Evolutionary conservation across 2,888 invertebrate species (phyloP).

Genomic region (Xanthorhoe spadicearia): DNA sequence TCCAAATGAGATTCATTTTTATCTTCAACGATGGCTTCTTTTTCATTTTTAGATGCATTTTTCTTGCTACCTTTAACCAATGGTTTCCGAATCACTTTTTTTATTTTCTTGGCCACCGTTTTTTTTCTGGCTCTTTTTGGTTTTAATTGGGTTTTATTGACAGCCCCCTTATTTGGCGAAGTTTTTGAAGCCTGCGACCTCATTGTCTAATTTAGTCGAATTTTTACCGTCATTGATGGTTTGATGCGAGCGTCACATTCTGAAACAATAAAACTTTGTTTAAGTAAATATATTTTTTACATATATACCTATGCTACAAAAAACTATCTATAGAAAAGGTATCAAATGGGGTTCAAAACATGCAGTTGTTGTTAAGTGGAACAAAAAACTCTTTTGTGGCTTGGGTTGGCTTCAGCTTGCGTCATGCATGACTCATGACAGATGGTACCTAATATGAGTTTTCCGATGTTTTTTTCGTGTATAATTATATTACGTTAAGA

Average conservation of each 20-base stretch:
- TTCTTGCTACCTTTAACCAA: constrained; percentile 66
- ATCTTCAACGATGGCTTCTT: constrained; percentile 54
- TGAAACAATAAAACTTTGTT: constrained; percentile 66
- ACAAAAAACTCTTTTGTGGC: constrained; percentile 51
- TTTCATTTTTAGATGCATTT: constrained; percentile 62
- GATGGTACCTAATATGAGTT: neutral
- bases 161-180: constrained; percentile 76
- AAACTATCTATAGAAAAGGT: too few relatives aligned
- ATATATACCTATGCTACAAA: too few relatives aligned
- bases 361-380: constrained; percentile 41
- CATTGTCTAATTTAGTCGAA: constrained; percentile 75
- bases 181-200: constrained; percentile 80
- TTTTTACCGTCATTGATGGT: constrained; percentile 71
- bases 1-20: constrained; percentile 59
- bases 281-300: too few relatives aligned
- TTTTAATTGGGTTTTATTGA: constrained; percentile 71
- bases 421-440: neutral
- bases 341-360: constrained; percentile 40
- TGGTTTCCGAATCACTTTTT: constrained; percentile 65
- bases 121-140: constrained; percentile 69
- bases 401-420: neutral
- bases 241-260: constrained; percentile 69
- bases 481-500: neutral
- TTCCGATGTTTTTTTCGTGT: too few relatives aligned
- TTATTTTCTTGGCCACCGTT: constrained; percentile 65